A percentile compares a stretch with the other conserved stretches of the same genome.
These are phyloP conservation scores for Apamea epomidion DNA, from an alignment of 2,888 invertebrate genomes.

Conservation along the genomic window DNA sequence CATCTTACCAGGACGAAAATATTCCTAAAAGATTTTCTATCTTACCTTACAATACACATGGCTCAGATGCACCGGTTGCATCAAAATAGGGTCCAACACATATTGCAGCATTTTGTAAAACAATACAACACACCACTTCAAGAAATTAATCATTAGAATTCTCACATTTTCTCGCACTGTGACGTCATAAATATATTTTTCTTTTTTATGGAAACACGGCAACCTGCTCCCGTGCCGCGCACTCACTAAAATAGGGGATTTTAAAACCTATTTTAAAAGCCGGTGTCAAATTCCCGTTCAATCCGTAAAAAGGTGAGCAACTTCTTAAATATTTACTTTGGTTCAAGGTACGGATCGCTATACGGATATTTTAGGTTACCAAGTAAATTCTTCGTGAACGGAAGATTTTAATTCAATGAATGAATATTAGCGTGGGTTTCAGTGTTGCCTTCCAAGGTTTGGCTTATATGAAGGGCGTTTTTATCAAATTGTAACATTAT, in stretches of 20 bases:
- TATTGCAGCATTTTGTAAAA: conserved; percentile 61
- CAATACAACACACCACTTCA: conserved; percentile 32
- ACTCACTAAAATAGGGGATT: conserved; percentile 54
- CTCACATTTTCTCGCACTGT: conserved; percentile 28
- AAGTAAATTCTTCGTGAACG: conserved; percentile 6
- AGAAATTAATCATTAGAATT: conserved; percentile 44
- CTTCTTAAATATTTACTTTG: conserved; percentile 75
- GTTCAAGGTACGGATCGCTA: conserved; percentile 55
- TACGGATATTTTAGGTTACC: conserved; percentile 30
- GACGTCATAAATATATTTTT: conserved; percentile 10
- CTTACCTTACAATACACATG: conserved; percentile 63
- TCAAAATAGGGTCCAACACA: conserved; percentile 63
- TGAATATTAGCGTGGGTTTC: neutral
- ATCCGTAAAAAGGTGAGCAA: conserved; percentile 69
- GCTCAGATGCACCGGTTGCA: conserved; percentile 64
- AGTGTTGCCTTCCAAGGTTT: neutral
- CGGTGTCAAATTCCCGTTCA: conserved; percentile 56
- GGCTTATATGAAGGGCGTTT: neutral
- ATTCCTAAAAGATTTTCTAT: neutral
- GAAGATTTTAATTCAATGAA: conserved; percentile 13
- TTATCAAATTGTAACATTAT: neutral
- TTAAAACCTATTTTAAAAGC: conserved; percentile 66
- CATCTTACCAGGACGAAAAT: neutral
- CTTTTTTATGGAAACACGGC: conserved; percentile 34
- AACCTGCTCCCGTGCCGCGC: conserved; percentile 41